Conservation (phyloP, 2,888 invertebrate genomes). For the Labia minor region DNA sequence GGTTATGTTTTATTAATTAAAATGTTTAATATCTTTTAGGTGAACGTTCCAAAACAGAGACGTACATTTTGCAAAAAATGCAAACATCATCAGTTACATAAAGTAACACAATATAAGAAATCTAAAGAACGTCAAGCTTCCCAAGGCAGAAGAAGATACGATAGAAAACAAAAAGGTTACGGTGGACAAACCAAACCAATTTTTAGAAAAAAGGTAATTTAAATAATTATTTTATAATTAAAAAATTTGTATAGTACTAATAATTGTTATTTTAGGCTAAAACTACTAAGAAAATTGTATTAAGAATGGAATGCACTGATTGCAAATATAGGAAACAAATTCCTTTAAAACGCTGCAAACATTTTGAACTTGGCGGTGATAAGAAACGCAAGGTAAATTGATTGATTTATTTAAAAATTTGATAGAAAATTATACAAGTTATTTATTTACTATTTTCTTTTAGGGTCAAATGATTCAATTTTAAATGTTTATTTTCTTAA, state of each 20-base stretch:
- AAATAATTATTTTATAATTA: slow-evolving; percentile 22
- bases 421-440: no score
- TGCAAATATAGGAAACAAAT: slow-evolving; percentile 98
- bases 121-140: slow-evolving; percentile 96
- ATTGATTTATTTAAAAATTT: no score
- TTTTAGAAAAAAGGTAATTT: slow-evolving; percentile 98
- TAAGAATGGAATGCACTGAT: slow-evolving; percentile 97
- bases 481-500: slow-evolving; percentile 45
- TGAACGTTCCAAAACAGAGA: slow-evolving; percentile 98
- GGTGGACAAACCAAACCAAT: slow-evolving; percentile 99
- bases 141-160: slow-evolving; percentile 97
- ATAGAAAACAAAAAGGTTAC: slow-evolving; percentile 97
- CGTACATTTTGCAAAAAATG: slow-evolving; percentile 99
- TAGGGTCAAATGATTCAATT: slow-evolving; percentile 97
- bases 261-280: slow-evolving; percentile 70
- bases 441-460: slow-evolving; percentile 32
- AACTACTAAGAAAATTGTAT: slow-evolving; percentile 99
- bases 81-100: slow-evolving; percentile 96
- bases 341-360: slow-evolving; percentile 96
- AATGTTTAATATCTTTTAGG: no score
- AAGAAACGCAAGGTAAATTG: slow-evolving; percentile 71
- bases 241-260: neutral
- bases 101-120: slow-evolving; percentile 99
- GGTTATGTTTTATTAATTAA: no score
- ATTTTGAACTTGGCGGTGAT: slow-evolving; percentile 98